Evolutionary conservation across 2,888 invertebrate species (phyloP).

Genomic region (Sinotaia quadrata): DNA sequence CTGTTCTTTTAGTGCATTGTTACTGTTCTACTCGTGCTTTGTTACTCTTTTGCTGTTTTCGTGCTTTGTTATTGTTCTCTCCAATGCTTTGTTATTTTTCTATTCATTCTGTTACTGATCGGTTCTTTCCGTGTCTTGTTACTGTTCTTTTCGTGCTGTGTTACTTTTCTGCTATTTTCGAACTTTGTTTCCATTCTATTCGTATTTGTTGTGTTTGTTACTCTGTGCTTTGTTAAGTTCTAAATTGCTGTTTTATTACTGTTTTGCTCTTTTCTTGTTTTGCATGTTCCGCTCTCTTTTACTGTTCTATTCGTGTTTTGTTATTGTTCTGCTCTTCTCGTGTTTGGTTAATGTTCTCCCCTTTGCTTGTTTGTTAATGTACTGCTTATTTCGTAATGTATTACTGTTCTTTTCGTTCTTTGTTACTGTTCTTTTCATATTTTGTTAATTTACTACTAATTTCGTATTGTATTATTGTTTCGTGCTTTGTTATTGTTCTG

Average conservation of each 20-base stretch:
- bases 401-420: not conserved
- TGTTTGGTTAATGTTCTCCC: not conserved
- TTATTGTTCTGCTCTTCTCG: not conserved
- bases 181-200: not conserved
- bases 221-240: not conserved
- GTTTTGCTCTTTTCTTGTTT: not conserved
- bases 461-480: too few relatives aligned
- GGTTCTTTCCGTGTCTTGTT: not conserved
- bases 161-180: not conserved
- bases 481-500: too few relatives aligned
- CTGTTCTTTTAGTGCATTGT: not conserved
- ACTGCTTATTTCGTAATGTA: not conserved
- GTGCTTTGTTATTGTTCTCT: not conserved
- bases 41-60: not conserved
- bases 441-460: too few relatives aligned
- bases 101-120: not conserved
- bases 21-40: not conserved
- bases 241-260: not conserved
- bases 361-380: too few relatives aligned
- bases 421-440: not conserved
- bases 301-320: not conserved
- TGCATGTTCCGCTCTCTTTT: not conserved
- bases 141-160: not conserved
- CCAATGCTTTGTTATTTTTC: not conserved
- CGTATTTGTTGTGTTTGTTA: not conserved